These are phyloP conservation scores for Microtus ochrogaster DNA, from an alignment of 2,113 vertebrate genomes.

Conservation along the genomic window DNA sequence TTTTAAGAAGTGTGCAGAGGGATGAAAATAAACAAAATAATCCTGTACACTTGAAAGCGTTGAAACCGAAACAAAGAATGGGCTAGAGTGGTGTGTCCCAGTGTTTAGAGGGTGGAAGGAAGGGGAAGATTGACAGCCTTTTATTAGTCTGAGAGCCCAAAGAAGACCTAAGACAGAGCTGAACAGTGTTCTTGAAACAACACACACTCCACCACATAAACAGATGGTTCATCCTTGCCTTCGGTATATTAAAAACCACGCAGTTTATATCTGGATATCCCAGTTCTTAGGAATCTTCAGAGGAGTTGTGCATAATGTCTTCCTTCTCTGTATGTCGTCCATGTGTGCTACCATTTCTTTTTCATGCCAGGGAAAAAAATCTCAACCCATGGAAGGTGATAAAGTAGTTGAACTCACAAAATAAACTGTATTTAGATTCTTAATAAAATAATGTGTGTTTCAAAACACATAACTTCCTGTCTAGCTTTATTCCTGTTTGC, in stretches of 20 bases:
- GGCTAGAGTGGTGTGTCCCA: neutral
- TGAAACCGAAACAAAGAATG: neutral
- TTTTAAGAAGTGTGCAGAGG: neutral
- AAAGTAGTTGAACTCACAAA: constrained; percentile 26
- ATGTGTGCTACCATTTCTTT: constrained; percentile 43
- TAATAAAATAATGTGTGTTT: constrained; percentile 54
- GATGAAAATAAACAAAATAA: neutral
- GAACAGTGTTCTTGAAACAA: constrained; percentile 41
- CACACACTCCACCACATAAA: constrained; percentile 23
- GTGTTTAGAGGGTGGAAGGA: neutral
- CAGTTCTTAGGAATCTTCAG: constrained; percentile 60
- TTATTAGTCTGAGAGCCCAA: constrained; percentile 8
- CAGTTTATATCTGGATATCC: neutral
- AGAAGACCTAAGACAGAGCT: neutral
- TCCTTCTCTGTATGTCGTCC: constrained; percentile 54
- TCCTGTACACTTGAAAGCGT: neutral
- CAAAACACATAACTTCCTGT: constrained; percentile 33
- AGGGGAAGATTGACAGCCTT: neutral
- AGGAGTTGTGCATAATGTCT: constrained; percentile 23
- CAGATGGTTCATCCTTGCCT: constrained; percentile 11
- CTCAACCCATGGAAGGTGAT: neutral
- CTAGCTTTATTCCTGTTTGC: constrained; percentile 20
- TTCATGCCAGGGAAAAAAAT: neutral
- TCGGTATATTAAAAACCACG: constrained; percentile 25
- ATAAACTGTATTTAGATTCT: constrained; percentile 68